Evolutionary conservation across 2,888 invertebrate genomes (phyloP).

Genomic region (Conomelus anceps): DNA sequence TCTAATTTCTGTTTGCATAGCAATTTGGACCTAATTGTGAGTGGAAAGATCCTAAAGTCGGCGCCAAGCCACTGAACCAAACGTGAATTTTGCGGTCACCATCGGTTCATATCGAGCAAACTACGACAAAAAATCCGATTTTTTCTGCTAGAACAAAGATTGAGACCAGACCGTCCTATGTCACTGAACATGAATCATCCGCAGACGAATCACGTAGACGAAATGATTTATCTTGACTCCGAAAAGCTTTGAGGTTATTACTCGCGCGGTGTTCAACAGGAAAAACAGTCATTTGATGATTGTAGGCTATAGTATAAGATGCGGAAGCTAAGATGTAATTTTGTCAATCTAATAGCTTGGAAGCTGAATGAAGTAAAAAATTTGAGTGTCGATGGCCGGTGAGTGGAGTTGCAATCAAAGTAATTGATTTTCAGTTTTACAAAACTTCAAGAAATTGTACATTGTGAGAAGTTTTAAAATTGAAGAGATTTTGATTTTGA

Average conservation of each 20-base stretch:
- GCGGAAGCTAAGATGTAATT: not conserved
- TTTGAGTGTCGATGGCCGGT: no score
- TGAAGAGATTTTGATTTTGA: no score
- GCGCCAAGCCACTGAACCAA: not conserved
- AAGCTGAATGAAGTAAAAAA: no score
- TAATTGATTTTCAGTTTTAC: no score
- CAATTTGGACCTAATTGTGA: slow-evolving; percentile 11
- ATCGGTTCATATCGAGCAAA: not conserved
- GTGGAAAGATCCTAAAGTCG: not conserved
- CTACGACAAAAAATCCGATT: not conserved
- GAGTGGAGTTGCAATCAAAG: no score
- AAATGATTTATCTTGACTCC: not conserved
- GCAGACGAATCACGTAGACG: not conserved
- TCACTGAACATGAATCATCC: not conserved
- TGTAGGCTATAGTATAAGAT: not conserved
- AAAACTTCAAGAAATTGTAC: no score
- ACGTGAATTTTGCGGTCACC: not conserved
- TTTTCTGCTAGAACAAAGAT: not conserved
- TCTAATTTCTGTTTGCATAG: slow-evolving; percentile 12
- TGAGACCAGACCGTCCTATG: not conserved
- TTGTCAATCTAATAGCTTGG: not conserved
- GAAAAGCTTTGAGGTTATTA: not conserved
- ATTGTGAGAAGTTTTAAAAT: no score
- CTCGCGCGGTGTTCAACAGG: not conserved
- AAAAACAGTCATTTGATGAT: not conserved